These are phyloP conservation scores for Chelmon rostratus DNA, from an alignment of 2,797 vertebrate genomes.

Conservation along the genomic window DNA sequence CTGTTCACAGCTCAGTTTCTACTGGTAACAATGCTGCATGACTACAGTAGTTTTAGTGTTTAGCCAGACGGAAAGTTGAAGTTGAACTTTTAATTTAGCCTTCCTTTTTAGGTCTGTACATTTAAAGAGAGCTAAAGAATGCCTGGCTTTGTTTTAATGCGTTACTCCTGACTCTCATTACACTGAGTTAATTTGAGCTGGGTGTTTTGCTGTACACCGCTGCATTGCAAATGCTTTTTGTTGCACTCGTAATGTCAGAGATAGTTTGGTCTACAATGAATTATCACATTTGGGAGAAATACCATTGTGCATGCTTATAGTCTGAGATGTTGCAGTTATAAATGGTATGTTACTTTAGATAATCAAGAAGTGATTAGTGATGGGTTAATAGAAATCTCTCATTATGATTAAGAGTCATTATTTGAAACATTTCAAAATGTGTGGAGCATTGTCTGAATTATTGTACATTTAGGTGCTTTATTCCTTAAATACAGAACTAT, in stretches of 20 bases:
- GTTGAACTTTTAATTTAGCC: slow-evolving; percentile 38
- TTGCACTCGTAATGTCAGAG: slow-evolving; percentile 19
- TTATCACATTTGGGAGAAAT: slow-evolving; percentile 49
- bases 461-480: slow-evolving; percentile 14
- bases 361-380: slow-evolving; percentile 6
- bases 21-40: slow-evolving; percentile 31
- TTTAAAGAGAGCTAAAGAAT: slow-evolving; percentile 30
- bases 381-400: neutral
- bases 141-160: slow-evolving; percentile 52
- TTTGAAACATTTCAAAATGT: slow-evolving; percentile 13
- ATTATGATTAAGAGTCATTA: slow-evolving; percentile 19
- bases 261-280: slow-evolving; percentile 22
- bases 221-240: slow-evolving; percentile 38
- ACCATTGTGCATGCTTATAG: slow-evolving; percentile 33
- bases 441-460: neutral
- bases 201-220: slow-evolving; percentile 43
- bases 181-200: slow-evolving; percentile 47
- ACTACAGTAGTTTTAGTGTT: slow-evolving; percentile 28
- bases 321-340: slow-evolving; percentile 46
- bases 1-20: slow-evolving; percentile 38
- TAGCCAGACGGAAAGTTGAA: slow-evolving; percentile 29
- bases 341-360: slow-evolving; percentile 47
- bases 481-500: slow-evolving; percentile 25
- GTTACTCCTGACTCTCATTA: slow-evolving; percentile 68
- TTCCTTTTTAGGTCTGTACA: neutral